Evolutionary conservation across 53 echinoderm and acorn worm species (phyloP).

Genomic region (Apostichopus leukothele): DNA sequence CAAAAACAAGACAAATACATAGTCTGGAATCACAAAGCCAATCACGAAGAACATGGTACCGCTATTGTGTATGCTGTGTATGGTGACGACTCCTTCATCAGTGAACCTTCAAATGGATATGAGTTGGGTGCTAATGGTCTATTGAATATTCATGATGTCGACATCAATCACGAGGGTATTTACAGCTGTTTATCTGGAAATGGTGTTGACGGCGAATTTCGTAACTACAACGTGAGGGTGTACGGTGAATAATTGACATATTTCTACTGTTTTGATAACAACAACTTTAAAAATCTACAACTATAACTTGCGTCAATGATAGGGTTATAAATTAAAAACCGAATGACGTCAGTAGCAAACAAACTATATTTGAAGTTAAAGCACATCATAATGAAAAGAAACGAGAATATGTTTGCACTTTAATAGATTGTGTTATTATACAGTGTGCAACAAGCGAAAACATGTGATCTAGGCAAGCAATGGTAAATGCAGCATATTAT

Average conservation of each 20-base stretch:
- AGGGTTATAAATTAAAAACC: neutral
- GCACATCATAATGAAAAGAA: too few relatives aligned
- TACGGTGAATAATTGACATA: constrained; percentile 6
- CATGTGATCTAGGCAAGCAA: too few relatives aligned
- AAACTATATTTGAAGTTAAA: too few relatives aligned
- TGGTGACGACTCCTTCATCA: neutral
- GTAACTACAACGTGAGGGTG: neutral
- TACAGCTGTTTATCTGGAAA: constrained; percentile 16
- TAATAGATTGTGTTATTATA: too few relatives aligned
- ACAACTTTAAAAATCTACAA: neutral
- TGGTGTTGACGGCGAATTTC: neutral
- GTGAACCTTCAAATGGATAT: neutral
- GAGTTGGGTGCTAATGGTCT: neutral
- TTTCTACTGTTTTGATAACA: neutral
- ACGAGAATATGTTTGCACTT: too few relatives aligned
- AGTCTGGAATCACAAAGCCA: neutral
- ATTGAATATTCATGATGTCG: neutral
- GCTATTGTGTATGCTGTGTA: neutral
- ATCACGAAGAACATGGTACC: neutral
- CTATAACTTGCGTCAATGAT: too few relatives aligned
- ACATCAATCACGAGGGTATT: constrained; percentile 4
- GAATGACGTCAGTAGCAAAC: neutral
- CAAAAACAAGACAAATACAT: neutral
- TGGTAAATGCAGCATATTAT: too few relatives aligned
- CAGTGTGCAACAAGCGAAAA: too few relatives aligned